phyloP scores from a whole-genome alignment of 2,888 invertebrate species.

The Rambutsinella grinnellia region DNA sequence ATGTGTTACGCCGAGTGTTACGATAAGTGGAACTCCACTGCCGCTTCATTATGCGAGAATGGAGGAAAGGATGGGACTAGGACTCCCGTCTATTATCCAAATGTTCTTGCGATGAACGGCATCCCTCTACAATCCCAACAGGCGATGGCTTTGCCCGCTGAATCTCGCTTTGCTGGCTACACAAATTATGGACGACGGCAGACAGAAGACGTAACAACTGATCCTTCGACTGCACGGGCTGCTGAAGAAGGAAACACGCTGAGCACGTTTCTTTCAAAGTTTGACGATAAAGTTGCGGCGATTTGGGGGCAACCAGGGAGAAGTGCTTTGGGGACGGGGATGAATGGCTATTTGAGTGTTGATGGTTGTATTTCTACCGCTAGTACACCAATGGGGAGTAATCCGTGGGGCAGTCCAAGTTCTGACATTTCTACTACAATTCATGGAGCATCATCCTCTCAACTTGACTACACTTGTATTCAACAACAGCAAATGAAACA shows the following conservation, averaged over 20 bases:
- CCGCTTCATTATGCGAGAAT: conserved; percentile 40
- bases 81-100: conserved; percentile 43
- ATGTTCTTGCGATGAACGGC: conserved; percentile 19
- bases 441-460: background rate
- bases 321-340: conserved; percentile 15
- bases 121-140: conserved; percentile 13
- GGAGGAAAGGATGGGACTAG: conserved; percentile 15
- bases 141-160: background rate
- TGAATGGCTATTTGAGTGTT: conserved; percentile 22
- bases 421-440: conserved; percentile 38
- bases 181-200: conserved; percentile 3
- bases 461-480: conserved; percentile 7
- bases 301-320: conserved; percentile 62
- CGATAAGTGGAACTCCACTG: conserved; percentile 48
- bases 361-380: conserved; percentile 45
- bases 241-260: conserved; percentile 63
- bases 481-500: conserved; percentile 30
- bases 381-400: conserved; percentile 49
- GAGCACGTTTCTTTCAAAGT: conserved; percentile 64
- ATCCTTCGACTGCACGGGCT: conserved; percentile 12
- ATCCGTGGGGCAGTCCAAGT: conserved; percentile 55
- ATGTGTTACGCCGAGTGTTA: conserved; percentile 34
- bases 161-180: conserved; percentile 21
- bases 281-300: conserved; percentile 65
- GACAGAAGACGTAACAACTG: conserved; percentile 9